Base-by-base conservation (phyloP, 2,888 invertebrate genomes). In the Syrphus vitripennis region DNA sequence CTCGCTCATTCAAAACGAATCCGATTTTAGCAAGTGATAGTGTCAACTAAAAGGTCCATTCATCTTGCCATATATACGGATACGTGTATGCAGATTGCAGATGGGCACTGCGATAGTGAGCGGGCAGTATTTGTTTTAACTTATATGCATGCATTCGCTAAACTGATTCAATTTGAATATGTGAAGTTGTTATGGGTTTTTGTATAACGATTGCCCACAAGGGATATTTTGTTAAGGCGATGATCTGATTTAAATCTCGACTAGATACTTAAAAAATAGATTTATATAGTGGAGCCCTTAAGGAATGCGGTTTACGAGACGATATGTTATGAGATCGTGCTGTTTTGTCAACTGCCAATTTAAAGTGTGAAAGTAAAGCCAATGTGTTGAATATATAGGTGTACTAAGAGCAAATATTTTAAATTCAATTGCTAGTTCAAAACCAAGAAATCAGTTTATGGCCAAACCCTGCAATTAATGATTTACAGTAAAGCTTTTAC, bases 31-130 rank as follows among this genome's bases (percentile, higher is more conserved):
- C 70, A 40, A 71, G 83, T 79, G 87, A 87, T 87, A 75, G 42
- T 87, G 87, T 87, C 87, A 87, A 82, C 83, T 87, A 87, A 87
- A 83, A 87, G 87, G 87, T 79, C 83, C 87, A 87, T 87, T 83
- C 87, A 87, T 87, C 87, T 87, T 87, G 74, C 21, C 74, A 74
- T 77, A 75, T 86, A 57, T 50, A 48, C 29, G 9, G 4, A 26
- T 50, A 16, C 42, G 50, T 40, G 69, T 37, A 59, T 59, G 59
- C 50, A 77, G 86, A 86, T 86, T 72, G 70, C 37, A 86, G 86
- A 86, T 86, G 48, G 69, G 57, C 50, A 16, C 74, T 26, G 6
- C 70, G 86, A 86, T 86, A 86, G 50, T 42, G 14, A 67, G 48
- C 40, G 16, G 42, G 59, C 31, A 50, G 81, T 86, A 82, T 86